Conservation (phyloP, 2,888 invertebrate species). For the Andrena bucephala region DNA sequence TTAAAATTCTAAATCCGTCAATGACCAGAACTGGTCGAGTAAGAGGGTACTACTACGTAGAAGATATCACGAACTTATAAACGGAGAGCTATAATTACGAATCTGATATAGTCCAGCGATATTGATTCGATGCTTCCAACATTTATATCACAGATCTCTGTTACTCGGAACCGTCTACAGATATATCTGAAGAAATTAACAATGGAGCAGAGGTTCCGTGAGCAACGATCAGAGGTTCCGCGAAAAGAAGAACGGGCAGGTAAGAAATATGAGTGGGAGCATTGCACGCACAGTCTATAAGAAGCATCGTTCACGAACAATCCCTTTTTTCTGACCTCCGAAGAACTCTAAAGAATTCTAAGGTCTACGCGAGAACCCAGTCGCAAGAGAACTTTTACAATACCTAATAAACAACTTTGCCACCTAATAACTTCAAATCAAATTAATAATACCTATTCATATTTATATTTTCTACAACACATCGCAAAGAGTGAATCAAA, state of each 20-base stretch:
- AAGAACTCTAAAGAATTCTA: neutral
- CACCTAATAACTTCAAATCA: no score
- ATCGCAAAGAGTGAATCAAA: no score
- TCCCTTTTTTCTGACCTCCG: neutral
- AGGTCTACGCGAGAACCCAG: neutral
- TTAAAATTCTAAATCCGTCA: neutral
- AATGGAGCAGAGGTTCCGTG: neutral
- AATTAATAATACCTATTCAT: no score
- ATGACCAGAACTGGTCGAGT: neutral
- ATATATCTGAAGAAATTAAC: neutral
- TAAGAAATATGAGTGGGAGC: constrained; percentile 35
- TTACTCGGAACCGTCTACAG: neutral
- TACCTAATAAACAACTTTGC: neutral
- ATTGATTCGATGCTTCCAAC: neutral
- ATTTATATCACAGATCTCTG: neutral
- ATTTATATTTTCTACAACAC: no score
- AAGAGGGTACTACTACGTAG: no score
- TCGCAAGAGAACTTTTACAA: neutral
- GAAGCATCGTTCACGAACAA: neutral
- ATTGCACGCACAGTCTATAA: constrained; percentile 16
- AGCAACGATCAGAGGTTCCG: constrained; percentile 12
- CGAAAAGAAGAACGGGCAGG: constrained; percentile 1
- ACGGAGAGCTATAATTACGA: neutral
- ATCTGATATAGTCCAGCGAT: neutral
- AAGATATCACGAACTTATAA: neutral